These are phyloP conservation scores for Laterallus jamaicensis DNA, from an alignment of 2,113 vertebrate species.

Conservation along the genomic window DNA sequence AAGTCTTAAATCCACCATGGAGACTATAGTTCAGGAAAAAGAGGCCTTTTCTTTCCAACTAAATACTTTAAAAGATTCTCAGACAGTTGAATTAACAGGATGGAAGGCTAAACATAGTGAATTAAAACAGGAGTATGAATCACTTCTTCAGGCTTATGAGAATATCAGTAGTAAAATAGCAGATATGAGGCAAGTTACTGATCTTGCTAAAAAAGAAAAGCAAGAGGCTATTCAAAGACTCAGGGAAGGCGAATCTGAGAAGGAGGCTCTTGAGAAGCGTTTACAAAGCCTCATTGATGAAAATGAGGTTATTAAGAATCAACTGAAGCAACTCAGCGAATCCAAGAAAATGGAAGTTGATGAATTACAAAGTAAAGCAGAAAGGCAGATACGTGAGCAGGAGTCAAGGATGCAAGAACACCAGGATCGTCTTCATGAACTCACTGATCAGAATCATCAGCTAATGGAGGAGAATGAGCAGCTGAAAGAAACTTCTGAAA, in stretches of 20 bases:
- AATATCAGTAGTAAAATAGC: slow-evolving; percentile 87
- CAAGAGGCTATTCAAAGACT: slow-evolving; percentile 77
- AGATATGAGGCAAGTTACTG: slow-evolving; percentile 85
- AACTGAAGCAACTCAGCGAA: slow-evolving; percentile 68
- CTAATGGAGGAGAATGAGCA: slow-evolving; percentile 70
- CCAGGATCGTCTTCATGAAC: slow-evolving; percentile 44
- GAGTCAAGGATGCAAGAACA: slow-evolving; percentile 53
- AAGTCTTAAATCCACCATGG: slow-evolving; percentile 87
- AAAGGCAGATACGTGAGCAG: slow-evolving; percentile 65
- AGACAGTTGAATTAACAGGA: slow-evolving; percentile 84
- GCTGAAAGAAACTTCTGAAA: slow-evolving; percentile 70
- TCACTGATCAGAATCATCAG: slow-evolving; percentile 68
- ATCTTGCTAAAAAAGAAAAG: slow-evolving; percentile 80
- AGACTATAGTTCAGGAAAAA: slow-evolving; percentile 88
- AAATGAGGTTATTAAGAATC: slow-evolving; percentile 72
- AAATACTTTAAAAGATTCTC: slow-evolving; percentile 85
- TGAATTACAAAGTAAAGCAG: slow-evolving; percentile 75
- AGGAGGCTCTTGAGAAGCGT: slow-evolving; percentile 66
- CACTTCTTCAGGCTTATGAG: slow-evolving; percentile 86
- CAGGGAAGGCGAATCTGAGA: slow-evolving; percentile 72
- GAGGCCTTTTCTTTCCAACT: slow-evolving; percentile 87
- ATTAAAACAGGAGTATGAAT: slow-evolving; percentile 88
- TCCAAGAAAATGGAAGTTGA: slow-evolving; percentile 73
- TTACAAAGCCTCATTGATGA: slow-evolving; percentile 70
- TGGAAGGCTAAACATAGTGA: slow-evolving; percentile 87